phyloP scores from a whole-genome alignment of 2,113 vertebrate species.

The Rhinoderma darwinii region DNA sequence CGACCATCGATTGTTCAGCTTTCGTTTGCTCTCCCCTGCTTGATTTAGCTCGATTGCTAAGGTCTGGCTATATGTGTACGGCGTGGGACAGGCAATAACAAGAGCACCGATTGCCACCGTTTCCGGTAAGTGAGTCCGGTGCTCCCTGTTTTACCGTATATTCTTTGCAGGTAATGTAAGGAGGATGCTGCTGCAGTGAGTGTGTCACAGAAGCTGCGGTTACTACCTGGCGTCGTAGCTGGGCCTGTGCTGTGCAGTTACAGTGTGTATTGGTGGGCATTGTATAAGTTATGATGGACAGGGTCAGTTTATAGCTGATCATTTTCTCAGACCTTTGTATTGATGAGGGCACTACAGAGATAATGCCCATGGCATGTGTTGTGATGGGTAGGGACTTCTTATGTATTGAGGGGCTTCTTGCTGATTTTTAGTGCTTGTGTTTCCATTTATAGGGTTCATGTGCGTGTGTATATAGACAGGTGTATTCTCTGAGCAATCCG shows the following conservation, averaged over 20 bases:
- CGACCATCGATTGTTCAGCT: constrained; percentile 13
- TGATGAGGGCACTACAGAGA: too few relatives aligned
- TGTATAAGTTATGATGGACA: not conserved
- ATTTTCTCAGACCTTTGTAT: too few relatives aligned
- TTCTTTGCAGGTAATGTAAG: not conserved
- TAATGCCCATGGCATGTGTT: too few relatives aligned
- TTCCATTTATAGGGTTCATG: too few relatives aligned
- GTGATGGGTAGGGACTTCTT: too few relatives aligned
- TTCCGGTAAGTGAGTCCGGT: constrained; percentile 39
- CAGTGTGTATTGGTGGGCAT: not conserved
- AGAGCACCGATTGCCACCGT: not conserved
- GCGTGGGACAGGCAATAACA: constrained; percentile 17
- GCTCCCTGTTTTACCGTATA: not conserved
- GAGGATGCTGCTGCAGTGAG: not conserved
- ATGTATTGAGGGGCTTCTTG: too few relatives aligned
- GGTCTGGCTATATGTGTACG: constrained; percentile 29
- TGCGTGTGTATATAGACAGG: too few relatives aligned
- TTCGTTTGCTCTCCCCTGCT: not conserved
- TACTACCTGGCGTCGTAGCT: not conserved
- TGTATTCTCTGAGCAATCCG: too few relatives aligned
- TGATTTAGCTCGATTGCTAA: not conserved
- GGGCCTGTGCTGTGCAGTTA: constrained; percentile 2
- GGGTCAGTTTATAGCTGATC: too few relatives aligned
- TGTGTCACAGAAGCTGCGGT: not conserved
- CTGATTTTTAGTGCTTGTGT: too few relatives aligned